Evolutionary conservation across 30 jellyfish, hydroid and myxozoan genomes (phyloP).

Genomic region (Pelagia noctiluca): DNA sequence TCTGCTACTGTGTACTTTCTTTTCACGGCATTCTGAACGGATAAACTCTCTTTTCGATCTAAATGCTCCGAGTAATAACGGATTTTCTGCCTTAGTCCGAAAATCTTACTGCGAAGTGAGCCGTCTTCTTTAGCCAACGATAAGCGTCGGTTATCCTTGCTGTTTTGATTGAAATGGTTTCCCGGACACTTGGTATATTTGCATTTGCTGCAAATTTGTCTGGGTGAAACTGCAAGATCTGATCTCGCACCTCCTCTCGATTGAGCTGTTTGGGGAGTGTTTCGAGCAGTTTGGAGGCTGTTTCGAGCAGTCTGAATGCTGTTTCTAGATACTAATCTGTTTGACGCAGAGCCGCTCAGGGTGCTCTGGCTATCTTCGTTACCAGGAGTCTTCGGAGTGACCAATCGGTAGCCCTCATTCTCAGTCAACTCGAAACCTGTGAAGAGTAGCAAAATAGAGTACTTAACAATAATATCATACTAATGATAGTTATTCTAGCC

Average conservation of each 20-base stretch:
- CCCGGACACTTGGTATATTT: neutral
- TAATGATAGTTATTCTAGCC: no score
- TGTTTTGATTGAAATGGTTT: neutral
- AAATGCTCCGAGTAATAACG: conserved; percentile 38
- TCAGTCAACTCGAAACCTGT: no score
- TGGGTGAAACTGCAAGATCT: conserved; percentile 18
- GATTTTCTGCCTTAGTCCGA: conserved; percentile 47
- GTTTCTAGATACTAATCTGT: neutral
- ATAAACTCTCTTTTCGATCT: conserved; percentile 2
- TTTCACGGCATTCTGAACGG: conserved; percentile 49
- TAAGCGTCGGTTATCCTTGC: conserved; percentile 18
- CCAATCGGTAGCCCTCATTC: no score
- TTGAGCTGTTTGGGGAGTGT: conserved; percentile 3
- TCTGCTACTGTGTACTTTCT: conserved; percentile 41
- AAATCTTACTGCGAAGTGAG: conserved; percentile 60
- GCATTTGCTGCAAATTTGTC: conserved; percentile 44
- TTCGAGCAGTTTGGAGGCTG: conserved; percentile 9
- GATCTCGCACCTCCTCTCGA: conserved; percentile 19
- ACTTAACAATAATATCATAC: no score
- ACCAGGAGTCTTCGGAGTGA: no score
- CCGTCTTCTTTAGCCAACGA: conserved; percentile 66
- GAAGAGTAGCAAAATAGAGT: no score
- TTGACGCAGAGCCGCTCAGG: no score
- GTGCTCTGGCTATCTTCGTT: no score
- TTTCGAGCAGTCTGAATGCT: conserved; percentile 6